Evolutionary conservation across 2,888 invertebrate species (phyloP).

Genomic region (Drosophila aldrichi): DNA sequence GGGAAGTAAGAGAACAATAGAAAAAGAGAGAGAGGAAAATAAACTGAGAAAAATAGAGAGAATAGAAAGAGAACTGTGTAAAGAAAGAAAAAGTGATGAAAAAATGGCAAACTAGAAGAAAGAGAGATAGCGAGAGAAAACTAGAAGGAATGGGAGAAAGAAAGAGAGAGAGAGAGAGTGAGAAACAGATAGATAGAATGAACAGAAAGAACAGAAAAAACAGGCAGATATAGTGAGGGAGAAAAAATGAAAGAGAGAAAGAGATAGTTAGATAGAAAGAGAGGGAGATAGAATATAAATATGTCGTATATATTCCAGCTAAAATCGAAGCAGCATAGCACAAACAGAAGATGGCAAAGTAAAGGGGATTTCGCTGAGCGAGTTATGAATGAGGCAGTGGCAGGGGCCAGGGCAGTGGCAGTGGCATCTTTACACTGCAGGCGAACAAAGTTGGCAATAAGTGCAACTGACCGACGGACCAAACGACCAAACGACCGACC

Average conservation of each 20-base stretch:
- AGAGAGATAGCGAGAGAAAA: neutral
- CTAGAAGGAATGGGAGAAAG: too few relatives aligned
- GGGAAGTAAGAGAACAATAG: neutral
- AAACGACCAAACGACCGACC: constrained; percentile 26
- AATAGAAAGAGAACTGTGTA: too few relatives aligned
- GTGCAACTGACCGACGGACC: constrained; percentile 55
- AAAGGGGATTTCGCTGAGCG: neutral
- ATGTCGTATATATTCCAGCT: neutral
- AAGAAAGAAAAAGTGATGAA: neutral
- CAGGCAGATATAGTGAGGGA: neutral
- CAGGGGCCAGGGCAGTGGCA: neutral
- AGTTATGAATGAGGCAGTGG: neutral
- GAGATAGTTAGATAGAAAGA: neutral
- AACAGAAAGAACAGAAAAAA: neutral
- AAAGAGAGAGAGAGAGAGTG: neutral
- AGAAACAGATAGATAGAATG: too few relatives aligned
- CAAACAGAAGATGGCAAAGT: neutral
- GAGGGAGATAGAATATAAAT: neutral
- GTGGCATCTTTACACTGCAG: constrained; percentile 35
- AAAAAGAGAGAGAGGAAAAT: neutral
- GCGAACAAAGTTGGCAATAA: constrained; percentile 70
- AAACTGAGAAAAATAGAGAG: too few relatives aligned
- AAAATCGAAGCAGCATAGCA: constrained; percentile 18
- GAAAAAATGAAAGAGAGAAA: neutral
- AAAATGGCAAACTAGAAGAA: neutral